Evolutionary conservation across 2,113 vertebrate genomes (phyloP), one percentile per base, ranked within the genome.

Genomic region (Microcebus tavaratra): DNA sequence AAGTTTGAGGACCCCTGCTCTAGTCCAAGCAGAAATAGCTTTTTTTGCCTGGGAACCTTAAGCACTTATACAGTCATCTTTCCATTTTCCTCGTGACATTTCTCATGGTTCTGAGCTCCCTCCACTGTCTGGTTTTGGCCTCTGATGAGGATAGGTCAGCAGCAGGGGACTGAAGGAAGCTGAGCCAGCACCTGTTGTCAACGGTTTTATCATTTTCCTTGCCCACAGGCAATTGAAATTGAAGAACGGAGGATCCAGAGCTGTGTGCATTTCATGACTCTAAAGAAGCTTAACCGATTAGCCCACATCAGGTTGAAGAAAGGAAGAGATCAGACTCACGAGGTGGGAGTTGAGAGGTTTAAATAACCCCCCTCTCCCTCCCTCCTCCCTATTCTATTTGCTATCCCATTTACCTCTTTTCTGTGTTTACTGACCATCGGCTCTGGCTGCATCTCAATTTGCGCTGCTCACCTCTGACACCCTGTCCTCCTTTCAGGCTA

Each of bases 231-330:
- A 53, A 81, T 93, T 0, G 99, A 99, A 97, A 99, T 99, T 0
- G 99, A 99, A 21, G 99, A 99, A 96, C 99, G 97, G 63, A 99
- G 99, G 0, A 98, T 99, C 85, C 99, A 99, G 98, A 99, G 99
- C 97, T 99, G 99, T 4, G 99, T 99, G 14, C 99, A 99, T 96
- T 99, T 99, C 98, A 99, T 99, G 99, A 99, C 99, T 39, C 98
- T 99, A 94, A 99, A 99, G 98, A 99, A 99, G 96, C 99, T 99
- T 34, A 99, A 99, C 97, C 99, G 99, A 10, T 97, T 99, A 98
- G 99, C 99, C 61, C 99, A 99, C 48, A 99, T 99, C 98, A 98
- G 99, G 4, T 98, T 99, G 39, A 99, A 99, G 98, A 99, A 99
- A 88, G 99, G 99, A 55, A 98, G 99, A 95, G 99, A 99, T 96